Conservation (phyloP, 2,888 invertebrate genomes). For the Tenthredo amoena region DNA sequence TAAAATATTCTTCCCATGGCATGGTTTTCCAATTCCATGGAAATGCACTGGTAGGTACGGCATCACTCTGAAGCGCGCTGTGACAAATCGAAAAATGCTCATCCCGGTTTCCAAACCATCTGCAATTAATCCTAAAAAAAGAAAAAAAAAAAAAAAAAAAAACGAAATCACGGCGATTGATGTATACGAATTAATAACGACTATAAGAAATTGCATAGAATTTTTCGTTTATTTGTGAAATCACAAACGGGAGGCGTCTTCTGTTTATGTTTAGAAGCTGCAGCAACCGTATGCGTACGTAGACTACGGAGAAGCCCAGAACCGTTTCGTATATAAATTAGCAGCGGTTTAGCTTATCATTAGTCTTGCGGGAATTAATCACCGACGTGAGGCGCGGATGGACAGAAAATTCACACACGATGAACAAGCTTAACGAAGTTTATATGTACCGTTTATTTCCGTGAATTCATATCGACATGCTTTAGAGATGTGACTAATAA, state of each 20-base stretch:
- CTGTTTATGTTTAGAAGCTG: not conserved
- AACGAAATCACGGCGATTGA: not conserved
- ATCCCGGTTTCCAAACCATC: not conserved
- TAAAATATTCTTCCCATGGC: no score
- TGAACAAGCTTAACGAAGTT: not conserved
- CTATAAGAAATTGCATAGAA: not conserved
- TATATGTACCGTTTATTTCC: not conserved
- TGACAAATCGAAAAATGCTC: not conserved
- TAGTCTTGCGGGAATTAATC: not conserved
- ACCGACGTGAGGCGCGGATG: not conserved
- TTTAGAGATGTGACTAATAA: slow-evolving; percentile 5
- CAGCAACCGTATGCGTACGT: not conserved
- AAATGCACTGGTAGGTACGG: no score
- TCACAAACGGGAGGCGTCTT: not conserved
- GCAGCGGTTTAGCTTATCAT: not conserved
- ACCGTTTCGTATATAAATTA: not conserved
- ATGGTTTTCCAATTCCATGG: no score
- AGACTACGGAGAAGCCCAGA: not conserved
- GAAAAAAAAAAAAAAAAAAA: not conserved
- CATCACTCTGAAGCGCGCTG: no score
- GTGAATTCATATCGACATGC: not conserved
- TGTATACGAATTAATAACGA: not conserved
- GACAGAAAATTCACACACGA: not conserved
- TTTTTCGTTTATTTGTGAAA: not conserved
- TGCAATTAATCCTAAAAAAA: not conserved